phyloP scores from a whole-genome alignment of 2,888 invertebrate genomes.

The Apeira syringaria region DNA sequence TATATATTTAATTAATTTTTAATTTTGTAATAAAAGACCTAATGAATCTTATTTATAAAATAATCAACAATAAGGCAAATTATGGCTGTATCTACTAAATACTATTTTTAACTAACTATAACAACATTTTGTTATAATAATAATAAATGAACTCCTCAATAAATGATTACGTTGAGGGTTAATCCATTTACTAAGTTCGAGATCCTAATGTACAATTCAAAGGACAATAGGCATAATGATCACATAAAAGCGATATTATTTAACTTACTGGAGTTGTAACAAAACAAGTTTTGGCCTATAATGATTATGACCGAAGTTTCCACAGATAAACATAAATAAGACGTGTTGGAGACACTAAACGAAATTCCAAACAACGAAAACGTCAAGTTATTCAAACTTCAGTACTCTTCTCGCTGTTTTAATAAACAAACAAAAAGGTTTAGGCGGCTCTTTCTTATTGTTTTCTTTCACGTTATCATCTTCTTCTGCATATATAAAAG shows the following conservation, averaged over 20 bases:
- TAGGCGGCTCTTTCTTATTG: conserved; percentile 44
- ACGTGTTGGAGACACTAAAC: conserved; percentile 56
- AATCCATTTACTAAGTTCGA: conserved; percentile 12
- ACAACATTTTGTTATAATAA: no score
- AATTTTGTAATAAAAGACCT: no score
- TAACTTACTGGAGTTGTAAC: conserved; percentile 19
- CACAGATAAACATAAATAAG: conserved; percentile 58
- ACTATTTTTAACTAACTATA: no score
- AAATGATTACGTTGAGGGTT: conserved; percentile 13
- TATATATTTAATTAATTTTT: no score
- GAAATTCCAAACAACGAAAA: conserved; percentile 69
- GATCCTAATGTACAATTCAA: conserved; percentile 11
- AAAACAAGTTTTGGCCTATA: conserved; percentile 32
- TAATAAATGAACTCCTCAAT: conserved; percentile 11
- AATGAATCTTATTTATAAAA: no score
- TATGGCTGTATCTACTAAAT: no score
- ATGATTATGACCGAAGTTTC: conserved; percentile 38
- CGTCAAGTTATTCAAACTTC: conserved; percentile 58
- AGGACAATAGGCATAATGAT: conserved; percentile 24
- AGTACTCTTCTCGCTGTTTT: conserved; percentile 60
- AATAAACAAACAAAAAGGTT: conserved; percentile 73
- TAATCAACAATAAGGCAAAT: no score
- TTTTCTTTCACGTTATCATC: no score
- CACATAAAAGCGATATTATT: conserved; percentile 27
- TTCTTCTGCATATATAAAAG: no score